Evolutionary conservation across 2,797 vertebrate species (phyloP).

Genomic region (Sebastes nivosus): DNA sequence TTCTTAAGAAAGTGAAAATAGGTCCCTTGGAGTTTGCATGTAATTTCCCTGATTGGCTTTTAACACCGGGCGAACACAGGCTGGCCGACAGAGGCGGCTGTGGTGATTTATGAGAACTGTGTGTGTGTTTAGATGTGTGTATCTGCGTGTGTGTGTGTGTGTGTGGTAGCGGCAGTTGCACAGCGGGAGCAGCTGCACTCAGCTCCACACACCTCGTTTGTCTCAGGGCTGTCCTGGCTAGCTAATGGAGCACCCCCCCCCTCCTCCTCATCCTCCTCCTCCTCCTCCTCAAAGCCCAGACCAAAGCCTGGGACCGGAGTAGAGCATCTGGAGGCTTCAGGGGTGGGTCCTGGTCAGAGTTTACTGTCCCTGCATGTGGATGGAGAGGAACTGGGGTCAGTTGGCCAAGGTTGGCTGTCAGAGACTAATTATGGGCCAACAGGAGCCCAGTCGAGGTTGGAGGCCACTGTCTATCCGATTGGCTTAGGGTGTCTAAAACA

Average conservation of each 20-base stretch:
- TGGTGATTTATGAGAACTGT: conserved; percentile 91
- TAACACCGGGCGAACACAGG: conserved; percentile 87
- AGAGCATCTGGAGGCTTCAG: conserved; percentile 70
- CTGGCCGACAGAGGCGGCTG: conserved; percentile 81
- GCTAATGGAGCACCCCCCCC: conserved; percentile 82
- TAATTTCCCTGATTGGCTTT: conserved; percentile 99
- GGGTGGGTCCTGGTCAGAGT: conserved; percentile 64
- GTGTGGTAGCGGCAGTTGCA: conserved; percentile 83
- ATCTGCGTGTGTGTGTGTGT: conserved; percentile 25
- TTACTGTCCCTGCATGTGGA: conserved; percentile 60
- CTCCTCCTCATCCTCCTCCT: conserved; percentile 43
- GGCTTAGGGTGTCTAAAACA: conserved; percentile 23
- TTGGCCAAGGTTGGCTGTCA: conserved; percentile 62
- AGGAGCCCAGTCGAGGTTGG: conserved; percentile 41
- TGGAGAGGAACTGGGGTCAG: conserved; percentile 50
- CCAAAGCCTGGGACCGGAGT: conserved; percentile 69
- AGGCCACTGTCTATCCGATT: conserved; percentile 21
- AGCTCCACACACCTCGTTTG: conserved; percentile 93
- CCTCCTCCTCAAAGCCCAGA: conserved; percentile 62
- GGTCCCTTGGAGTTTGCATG: conserved; percentile 93
- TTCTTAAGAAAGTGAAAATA: conserved; percentile 88
- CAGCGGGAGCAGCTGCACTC: conserved; percentile 90
- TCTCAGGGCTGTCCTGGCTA: conserved; percentile 87
- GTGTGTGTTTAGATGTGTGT: conserved; percentile 4
- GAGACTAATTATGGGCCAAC: conserved; percentile 63